phyloP scores from a whole-genome alignment of 1,140 invertebrate genomes.

The Drosophila bocqueti region DNA sequence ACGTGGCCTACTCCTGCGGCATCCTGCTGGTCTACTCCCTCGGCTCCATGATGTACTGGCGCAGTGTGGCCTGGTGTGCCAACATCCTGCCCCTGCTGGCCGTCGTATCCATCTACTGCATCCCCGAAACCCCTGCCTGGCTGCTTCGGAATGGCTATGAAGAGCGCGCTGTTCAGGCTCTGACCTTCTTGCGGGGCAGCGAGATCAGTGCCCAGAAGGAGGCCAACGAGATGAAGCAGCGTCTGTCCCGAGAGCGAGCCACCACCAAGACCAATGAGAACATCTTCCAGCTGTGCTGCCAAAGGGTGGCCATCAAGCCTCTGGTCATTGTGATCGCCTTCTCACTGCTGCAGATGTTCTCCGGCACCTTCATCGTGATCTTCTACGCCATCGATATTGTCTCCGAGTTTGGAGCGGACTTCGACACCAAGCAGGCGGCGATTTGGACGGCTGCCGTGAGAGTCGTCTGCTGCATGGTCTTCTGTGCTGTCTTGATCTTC shows the following conservation, averaged over 20 bases:
- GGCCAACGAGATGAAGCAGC: slow-evolving; percentile 63
- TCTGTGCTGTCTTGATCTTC: slow-evolving; percentile 88
- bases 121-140: slow-evolving; percentile 91
- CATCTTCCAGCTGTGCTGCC: slow-evolving; percentile 85
- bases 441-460: slow-evolving; percentile 88
- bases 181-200: slow-evolving; percentile 89
- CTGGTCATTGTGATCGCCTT: slow-evolving; percentile 90
- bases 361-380: slow-evolving; percentile 90
- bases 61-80: slow-evolving; percentile 88
- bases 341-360: slow-evolving; percentile 89
- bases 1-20: slow-evolving; percentile 90
- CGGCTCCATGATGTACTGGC: slow-evolving; percentile 88
- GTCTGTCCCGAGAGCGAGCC: slow-evolving; percentile 86
- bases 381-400: slow-evolving; percentile 91
- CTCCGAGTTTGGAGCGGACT: slow-evolving; percentile 85
- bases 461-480: slow-evolving; percentile 87
- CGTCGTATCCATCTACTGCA: slow-evolving; percentile 87
- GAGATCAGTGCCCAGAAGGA: slow-evolving; percentile 86
- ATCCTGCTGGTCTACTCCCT: slow-evolving; percentile 90
- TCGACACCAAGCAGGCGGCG: slow-evolving; percentile 87
- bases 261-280: slow-evolving; percentile 85
- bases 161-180: slow-evolving; percentile 88
- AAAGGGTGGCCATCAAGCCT: slow-evolving; percentile 89
- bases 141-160: slow-evolving; percentile 87
- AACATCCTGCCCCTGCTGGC: slow-evolving; percentile 87